Evolutionary conservation across 2,888 invertebrate genomes (phyloP), one percentile per base, ranked within the genome.

Genomic region (Schizaphis graminum): DNA sequence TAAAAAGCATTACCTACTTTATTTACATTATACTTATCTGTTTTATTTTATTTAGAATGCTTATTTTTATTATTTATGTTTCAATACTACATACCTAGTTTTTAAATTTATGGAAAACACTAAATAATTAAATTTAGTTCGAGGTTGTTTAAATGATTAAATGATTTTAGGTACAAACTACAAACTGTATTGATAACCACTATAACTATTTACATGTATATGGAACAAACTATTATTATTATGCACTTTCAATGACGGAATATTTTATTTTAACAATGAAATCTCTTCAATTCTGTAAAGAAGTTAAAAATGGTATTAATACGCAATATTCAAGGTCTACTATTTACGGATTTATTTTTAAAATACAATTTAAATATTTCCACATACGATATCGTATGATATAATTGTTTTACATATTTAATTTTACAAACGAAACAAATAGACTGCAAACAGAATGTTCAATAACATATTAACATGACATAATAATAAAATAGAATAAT

Each of bases 181-280:
- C 77, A 3, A 77, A 77, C 35, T 77, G 26, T 13, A 77, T 77
- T 77, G 35, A 77, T 77, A 77, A 35, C 35, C 8, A 77, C 77
- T 77, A 77, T 77, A 35, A 21, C 21, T 77, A 67, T 77, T 77
- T 8, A 21, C 35, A 8, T 35, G 35, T 21, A 77, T 35, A 77
- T 77, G 35, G 35, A 35, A 77, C 21, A 35, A 77, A 77, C 35
- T 35, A 35, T 8, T 77, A 77, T 77, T 77, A 8, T 35, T 77
- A 35, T 35, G 21, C 77, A 21, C 77, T 35, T 35, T 77, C 35
- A 77, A 41, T 77, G 77, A 41, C 77, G 21, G 35, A 77, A 77
- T 77, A 77, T 77, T 77, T 77, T 77, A 77, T 77, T 77, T 77
- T 35, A 77, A 77, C 77, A 77, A 77, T 41, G 77, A 77, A 35